A percentile compares a stretch with the other conserved stretches of the same genome.
These are phyloP conservation scores for Aleiodes sp. DNA, from an alignment of 1,140 invertebrate genomes.

Conservation along the genomic window DNA sequence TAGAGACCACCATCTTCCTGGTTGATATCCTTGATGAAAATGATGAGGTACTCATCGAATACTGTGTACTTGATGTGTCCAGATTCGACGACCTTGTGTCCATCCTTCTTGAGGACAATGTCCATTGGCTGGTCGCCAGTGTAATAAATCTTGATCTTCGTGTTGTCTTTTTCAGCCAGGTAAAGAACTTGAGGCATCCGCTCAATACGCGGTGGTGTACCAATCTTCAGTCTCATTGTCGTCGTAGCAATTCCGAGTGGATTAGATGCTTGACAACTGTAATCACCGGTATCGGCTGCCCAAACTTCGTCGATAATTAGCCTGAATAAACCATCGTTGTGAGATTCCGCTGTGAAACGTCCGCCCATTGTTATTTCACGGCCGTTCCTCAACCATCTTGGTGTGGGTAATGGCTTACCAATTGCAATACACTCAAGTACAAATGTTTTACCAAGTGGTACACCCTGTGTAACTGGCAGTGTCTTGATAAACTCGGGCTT, in stretches of 20 bases:
- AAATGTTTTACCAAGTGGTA: slow-evolving; percentile 88
- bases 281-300: slow-evolving; percentile 94
- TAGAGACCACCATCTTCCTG: slow-evolving; percentile 89
- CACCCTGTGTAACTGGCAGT: slow-evolving; percentile 77
- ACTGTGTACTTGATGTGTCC: slow-evolving; percentile 89
- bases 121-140: slow-evolving; percentile 92
- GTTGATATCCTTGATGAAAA: slow-evolving; percentile 88
- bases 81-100: slow-evolving; percentile 79
- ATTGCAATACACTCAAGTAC: slow-evolving; percentile 87
- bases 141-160: slow-evolving; percentile 94
- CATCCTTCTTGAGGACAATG: slow-evolving; percentile 84
- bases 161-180: slow-evolving; percentile 92
- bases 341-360: slow-evolving; percentile 77
- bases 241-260: slow-evolving; percentile 88
- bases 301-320: slow-evolving; percentile 92
- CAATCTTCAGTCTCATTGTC: slow-evolving; percentile 87
- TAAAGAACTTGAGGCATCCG: slow-evolving; percentile 89
- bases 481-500: slow-evolving; percentile 93
- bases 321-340: slow-evolving; percentile 84
- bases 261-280: slow-evolving; percentile 95
- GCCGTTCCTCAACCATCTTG: slow-evolving; percentile 94
- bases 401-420: slow-evolving; percentile 89
- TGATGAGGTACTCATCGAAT: slow-evolving; percentile 95
- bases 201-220: slow-evolving; percentile 92
- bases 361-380: slow-evolving; percentile 81